Evolutionary conservation across 2,888 invertebrate species (phyloP).

Genomic region (Scrobipalpa costella): DNA sequence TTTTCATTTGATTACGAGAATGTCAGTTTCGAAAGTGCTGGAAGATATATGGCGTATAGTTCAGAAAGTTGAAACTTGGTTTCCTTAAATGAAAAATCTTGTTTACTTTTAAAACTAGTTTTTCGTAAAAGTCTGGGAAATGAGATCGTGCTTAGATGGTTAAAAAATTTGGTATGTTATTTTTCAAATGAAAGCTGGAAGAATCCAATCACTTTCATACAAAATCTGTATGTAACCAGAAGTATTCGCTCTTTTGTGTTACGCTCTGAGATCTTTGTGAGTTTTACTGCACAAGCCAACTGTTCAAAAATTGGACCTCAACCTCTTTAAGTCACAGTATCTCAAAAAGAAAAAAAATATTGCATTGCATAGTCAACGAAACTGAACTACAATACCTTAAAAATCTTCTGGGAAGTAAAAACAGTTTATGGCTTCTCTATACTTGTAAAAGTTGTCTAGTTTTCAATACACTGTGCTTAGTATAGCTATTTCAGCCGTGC

Average conservation of each 20-base stretch:
- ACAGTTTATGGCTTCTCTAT: no score
- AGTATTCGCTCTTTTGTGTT: no score
- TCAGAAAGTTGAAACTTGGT: neutral
- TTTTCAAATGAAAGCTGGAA: neutral
- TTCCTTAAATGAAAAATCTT: constrained; percentile 11
- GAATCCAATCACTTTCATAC: no score
- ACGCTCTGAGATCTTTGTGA: no score
- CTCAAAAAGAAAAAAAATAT: neutral
- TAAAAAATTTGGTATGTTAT: neutral
- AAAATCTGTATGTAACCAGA: no score
- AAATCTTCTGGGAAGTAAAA: neutral
- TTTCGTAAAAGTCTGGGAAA: neutral
- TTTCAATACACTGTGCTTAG: no score
- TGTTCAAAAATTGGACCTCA: no score
- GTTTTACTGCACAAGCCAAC: no score
- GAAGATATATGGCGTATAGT: neutral
- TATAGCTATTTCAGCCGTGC: no score
- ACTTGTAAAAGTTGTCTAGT: no score
- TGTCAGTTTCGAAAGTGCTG: neutral
- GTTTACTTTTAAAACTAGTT: neutral
- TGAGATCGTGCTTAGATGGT: neutral
- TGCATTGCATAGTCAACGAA: neutral
- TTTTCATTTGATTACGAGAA: neutral
- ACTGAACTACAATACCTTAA: neutral
- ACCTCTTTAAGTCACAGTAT: no score